Evolutionary conservation across 2,888 invertebrate species (phyloP), one percentile per base, ranked within the genome.

Genomic region (Drosophila borealis): DNA sequence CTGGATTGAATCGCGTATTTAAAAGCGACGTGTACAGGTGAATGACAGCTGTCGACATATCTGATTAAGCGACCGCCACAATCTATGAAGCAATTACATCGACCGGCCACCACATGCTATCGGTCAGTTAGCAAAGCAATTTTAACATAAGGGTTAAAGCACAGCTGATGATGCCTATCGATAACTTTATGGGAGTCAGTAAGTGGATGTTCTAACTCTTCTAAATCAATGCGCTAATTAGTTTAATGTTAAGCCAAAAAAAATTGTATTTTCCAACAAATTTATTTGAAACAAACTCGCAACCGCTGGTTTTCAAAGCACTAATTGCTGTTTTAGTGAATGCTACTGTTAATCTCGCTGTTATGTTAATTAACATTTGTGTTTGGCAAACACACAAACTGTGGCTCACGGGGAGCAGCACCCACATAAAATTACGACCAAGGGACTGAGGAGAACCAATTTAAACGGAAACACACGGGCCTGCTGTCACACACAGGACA

Each of bases 351-450:
- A 39, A 8, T 17, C n/a, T 17, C 25, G 13, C 17, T 72, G 29
- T 50, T 67, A 57, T 73, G 63, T 63, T 46, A 63, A 42, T 14
- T 41, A 37, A 59, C 59, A 54, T 42, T 19, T 34, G 37, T 48
- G 41, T 34, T 21, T 29, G 39, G 34, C 57, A 49, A 54, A 59
- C 53, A 68, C 49, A 49, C 39, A 62, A 57, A 42, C 42, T 25
- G 29, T 10, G 42, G 25, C 36, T 37, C 8, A 37, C 41, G 11
- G 13, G 46, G 57, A 54, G 37, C 29, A 70, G 41, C 19, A 45
- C 42, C 49, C 48, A 29, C 33, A 45, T 44, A 21, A 39, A 56
- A 44, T 44, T 21, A 10, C 13, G 6, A 6, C 17, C 36, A 46
- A 54, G 41, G 13, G 29, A 36, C 33, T 44, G 19, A 33, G 8